Evolutionary conservation across 2,113 vertebrate species (phyloP), one percentile per base, ranked within the genome.

Genomic region (Gopherus evgoodei): DNA sequence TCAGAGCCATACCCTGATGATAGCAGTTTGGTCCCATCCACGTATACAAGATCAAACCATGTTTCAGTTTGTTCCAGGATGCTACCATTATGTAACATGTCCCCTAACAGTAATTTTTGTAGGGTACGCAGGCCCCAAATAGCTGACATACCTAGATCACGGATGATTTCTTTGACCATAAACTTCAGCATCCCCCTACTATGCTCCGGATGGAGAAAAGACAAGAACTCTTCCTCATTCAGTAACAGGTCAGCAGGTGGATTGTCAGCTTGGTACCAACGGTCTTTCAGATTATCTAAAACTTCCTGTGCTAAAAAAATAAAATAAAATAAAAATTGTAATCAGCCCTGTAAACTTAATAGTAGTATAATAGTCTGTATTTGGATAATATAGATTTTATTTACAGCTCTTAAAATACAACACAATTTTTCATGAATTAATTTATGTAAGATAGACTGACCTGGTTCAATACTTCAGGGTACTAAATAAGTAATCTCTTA

Each of bases 181-280:
- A 99, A 99, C 59, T 98, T 98, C 72, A 99, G 98, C 99, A 99
- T 99, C 13, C 99, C 99, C 5, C 98, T 97, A 97, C 99, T 99
- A 95, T 99, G 99, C 97, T 99, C 99, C 0, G 99, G 99, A 72
- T 99, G 99, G 2, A 99, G 98, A 94, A 99, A 99, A 1, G 99
- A 99, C 87, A 99, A 97, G 97, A 99, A 99, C 90, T 99, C 99
- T 2, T 99, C 98, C 92, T 99, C 99, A 0, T 98, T 99, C 93
- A 99, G 98, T 92, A 99, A 96, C 92, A 99, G 98, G 95, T 99
- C 99, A 0, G 98, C 96, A 0, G 99, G 99, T 0, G 99, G 99
- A 54, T 98, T 99, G 97, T 99, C 99, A 0, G 99, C 99, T 97
- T 99, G 99, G 80, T 99, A 99, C 99, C 99, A 99, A 81, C 99